Evolutionary conservation across 30 jellyfish, hydroid and myxozoan genomes (phyloP).

Genomic region (Turritopsis rubra): DNA sequence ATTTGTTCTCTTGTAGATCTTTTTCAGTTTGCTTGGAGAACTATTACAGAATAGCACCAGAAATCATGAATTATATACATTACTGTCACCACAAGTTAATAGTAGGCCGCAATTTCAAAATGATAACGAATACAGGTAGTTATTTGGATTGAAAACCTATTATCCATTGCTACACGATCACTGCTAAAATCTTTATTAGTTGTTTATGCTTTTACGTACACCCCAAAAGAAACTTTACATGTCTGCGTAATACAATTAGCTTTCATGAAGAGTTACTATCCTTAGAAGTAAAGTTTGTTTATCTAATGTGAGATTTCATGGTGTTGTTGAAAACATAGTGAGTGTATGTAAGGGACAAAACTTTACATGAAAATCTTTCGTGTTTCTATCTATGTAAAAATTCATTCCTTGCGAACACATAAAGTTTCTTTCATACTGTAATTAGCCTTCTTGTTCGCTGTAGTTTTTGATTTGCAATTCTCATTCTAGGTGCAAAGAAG

Average conservation of each 20-base stretch:
- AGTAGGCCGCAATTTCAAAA: slow-evolving; percentile 75
- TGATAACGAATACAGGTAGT: slow-evolving; percentile 91
- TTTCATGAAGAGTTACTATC: too few species aligned
- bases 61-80: slow-evolving; percentile 64
- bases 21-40: slow-evolving; percentile 80
- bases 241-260: too few species aligned
- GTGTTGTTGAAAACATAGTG: not conserved
- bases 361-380: too few species aligned
- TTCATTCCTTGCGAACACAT: too few species aligned
- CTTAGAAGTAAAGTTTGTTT: too few species aligned
- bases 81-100: slow-evolving; percentile 62
- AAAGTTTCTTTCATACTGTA: too few species aligned
- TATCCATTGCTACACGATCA: not conserved
- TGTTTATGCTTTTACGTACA: too few species aligned
- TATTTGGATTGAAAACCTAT: not conserved
- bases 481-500: slow-evolving; percentile 68
- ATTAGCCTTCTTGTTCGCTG: not conserved
- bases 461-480: not conserved
- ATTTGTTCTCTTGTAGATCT: slow-evolving; percentile 47
- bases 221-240: too few species aligned
- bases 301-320: not conserved
- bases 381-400: too few species aligned
- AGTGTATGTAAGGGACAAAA: not conserved
- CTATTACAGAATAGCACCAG: slow-evolving; percentile 64
- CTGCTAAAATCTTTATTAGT: slow-evolving; percentile 15